Base-by-base conservation (phyloP, 37 sponge, comb jelly and placozoan species). In the Beroe forskalii region DNA sequence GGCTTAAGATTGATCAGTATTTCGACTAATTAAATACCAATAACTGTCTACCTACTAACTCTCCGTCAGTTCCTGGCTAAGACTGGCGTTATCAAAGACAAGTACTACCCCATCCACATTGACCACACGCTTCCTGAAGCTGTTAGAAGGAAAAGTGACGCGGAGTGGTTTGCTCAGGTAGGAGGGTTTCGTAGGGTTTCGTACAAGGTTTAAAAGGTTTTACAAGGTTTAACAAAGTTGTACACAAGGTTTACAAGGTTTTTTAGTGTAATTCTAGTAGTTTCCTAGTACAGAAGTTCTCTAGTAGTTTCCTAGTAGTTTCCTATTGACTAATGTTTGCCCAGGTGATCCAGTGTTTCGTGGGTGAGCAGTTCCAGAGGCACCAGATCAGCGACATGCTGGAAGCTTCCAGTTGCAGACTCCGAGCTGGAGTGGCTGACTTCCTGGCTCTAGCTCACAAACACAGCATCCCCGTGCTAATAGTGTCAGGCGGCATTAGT, bases 111-210 rank as follows among this genome's bases (percentile, higher is more conserved):
- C 37, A 80, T 80, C 17, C 86, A 80, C 86, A 12, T 80, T 30
- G 86, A 80, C 86, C 40, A 33, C 55, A 33, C 86, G 0, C 86
- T 80, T 1, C 86, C 86, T 8, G 86, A 80, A 24, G 55, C 40
- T 12, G 55, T 80, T 1, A 17, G 86, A 41, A 17, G 40, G n/a
- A 48, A 80, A 24, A 80, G 86, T 24, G 86, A 80, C 30, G 12
- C 40, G 48, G 48, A 44, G 23, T 80, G 86, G 86, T 80, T 80
- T 48, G n/a, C n/a, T n/a, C n/a, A n/a, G n/a, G n/a, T n/a, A n/a
- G n/a, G n/a, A n/a, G n/a, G n/a, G n/a, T n/a, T n/a, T n/a, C n/a
- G n/a, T n/a, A n/a, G n/a, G n/a, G n/a, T n/a, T n/a, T n/a, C n/a
- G n/a, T n/a, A n/a, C n/a, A n/a, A n/a, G n/a, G n/a, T n/a, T n/a